Evolutionary conservation across 1,140 invertebrate species (phyloP).

Genomic region (Drosophila eugracilis): DNA sequence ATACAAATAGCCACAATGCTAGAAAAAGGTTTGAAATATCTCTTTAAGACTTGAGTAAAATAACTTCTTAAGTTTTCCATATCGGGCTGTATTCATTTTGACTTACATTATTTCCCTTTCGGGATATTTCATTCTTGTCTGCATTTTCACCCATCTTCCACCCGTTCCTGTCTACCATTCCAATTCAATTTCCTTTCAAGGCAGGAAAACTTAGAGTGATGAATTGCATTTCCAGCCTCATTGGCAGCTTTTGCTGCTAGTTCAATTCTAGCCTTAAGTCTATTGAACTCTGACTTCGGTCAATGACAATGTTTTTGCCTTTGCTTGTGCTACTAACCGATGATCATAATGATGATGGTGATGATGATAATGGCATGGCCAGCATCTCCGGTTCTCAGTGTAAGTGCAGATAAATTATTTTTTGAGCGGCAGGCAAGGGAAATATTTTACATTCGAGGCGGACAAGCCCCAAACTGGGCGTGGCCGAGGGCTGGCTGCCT

Average conservation of each 20-base stretch:
- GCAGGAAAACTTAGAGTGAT: constrained; percentile 33
- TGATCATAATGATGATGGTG: background rate
- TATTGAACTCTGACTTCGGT: constrained; percentile 46
- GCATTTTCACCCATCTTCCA: background rate
- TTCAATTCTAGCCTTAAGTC: constrained; percentile 11
- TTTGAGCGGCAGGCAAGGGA: constrained; percentile 32
- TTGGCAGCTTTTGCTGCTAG: background rate
- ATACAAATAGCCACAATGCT: background rate
- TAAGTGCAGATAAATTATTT: constrained; percentile 55
- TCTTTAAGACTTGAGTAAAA: background rate
- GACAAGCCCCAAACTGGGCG: constrained; percentile 12
- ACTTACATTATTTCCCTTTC: background rate
- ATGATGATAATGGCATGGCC: constrained; percentile 16
- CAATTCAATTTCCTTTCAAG: constrained; percentile 21
- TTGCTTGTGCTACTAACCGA: background rate
- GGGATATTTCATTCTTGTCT: background rate
- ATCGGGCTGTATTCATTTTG: background rate
- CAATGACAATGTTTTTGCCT: constrained; percentile 21
- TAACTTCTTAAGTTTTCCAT: background rate
- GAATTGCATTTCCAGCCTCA: constrained; percentile 20
- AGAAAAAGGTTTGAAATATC: background rate
- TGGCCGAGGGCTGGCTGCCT: constrained; percentile 1
- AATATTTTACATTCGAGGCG: constrained; percentile 36
- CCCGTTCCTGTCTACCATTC: background rate
- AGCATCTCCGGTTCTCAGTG: constrained; percentile 1